Base-by-base conservation (phyloP, 53 echinoderm and acorn worm species). In the Stichopus horrens region DNA sequence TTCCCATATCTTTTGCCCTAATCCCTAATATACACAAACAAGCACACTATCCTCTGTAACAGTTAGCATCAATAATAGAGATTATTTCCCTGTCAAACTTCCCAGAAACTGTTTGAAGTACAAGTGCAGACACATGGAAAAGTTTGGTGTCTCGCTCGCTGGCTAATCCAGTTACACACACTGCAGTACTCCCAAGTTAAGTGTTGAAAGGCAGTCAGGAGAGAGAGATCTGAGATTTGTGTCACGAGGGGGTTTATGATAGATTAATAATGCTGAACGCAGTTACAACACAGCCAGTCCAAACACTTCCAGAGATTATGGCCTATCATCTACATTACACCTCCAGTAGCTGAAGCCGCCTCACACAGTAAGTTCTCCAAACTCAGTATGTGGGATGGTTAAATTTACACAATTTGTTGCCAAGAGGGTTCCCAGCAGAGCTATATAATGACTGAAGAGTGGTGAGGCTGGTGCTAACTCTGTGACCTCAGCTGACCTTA, bases 351-450 rank as follows among this genome's bases (percentile, higher is more conserved):
- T 37, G 37, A 37, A 71, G 19, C 71, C 19, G 18, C 18, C 71
- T 71, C 19, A 20, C 71, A 71, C 71, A 5, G 71, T 71, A 71
- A 71, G 71, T 71, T 71, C 18, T 37, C 71, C 71, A 13, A 71
- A 58, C 81, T 57, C 81, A 56, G 81, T 81, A 81, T 81, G 81
- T 81, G 81, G 81, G 56, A 81, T 58, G 58, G 81, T 81, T 81
- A 81, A 81, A 81, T 81, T 81, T 81, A 81, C 81, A 81, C 81
- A 81, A 81, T 81, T 81, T 81, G 81, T 81, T 81, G 81, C 81
- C 81, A 81, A 22, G 57, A 81, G 81, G 81, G 58, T 57, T 81
- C 81, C 81, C 58, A 81, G 81, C 81, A 57, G 81, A 81, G 81
- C 81, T 81, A 21, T 81, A 71, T 81, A 81, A 81, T 81, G 57